Conservation (phyloP, 2,113 vertebrate genomes). For the Gila orcuttii region DNA sequence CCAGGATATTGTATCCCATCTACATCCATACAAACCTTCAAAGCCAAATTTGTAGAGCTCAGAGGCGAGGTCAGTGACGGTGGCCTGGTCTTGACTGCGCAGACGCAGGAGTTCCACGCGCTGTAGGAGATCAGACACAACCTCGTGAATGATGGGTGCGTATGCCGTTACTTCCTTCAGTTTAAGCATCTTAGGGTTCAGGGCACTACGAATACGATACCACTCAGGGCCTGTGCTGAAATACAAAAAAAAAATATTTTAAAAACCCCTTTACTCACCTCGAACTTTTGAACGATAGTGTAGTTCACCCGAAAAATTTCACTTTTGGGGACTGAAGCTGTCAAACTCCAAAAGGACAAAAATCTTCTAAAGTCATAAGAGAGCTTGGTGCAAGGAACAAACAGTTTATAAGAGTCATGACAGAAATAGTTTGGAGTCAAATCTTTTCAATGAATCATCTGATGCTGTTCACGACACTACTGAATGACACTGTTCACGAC, state of each 20-base stretch:
- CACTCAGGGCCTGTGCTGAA: constrained; percentile 72
- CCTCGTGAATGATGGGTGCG: constrained; percentile 68
- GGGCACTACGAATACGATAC: constrained; percentile 70
- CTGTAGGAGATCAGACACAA: constrained; percentile 73
- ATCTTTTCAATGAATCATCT: not conserved
- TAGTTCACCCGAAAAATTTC: not conserved
- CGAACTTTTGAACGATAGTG: not conserved
- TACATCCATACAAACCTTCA: constrained; percentile 70
- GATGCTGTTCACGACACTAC: not conserved
- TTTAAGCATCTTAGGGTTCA: constrained; percentile 79
- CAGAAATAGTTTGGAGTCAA: not conserved
- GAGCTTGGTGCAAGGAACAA: not conserved
- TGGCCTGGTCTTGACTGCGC: constrained; percentile 65
- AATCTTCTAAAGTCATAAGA: not conserved
- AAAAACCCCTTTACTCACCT: no score
- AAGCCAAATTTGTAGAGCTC: constrained; percentile 82
- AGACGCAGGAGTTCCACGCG: constrained; percentile 69
- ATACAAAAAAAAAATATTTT: not conserved
- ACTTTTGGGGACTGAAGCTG: not conserved
- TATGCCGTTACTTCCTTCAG: constrained; percentile 64
- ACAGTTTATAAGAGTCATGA: not conserved
- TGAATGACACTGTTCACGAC: not conserved
- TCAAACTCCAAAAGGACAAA: not conserved
- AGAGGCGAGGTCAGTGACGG: constrained; percentile 63
- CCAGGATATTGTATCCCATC: not conserved